phyloP scores from a whole-genome alignment of 2,797 vertebrate species.

The Macrochelys suwanniensis region DNA sequence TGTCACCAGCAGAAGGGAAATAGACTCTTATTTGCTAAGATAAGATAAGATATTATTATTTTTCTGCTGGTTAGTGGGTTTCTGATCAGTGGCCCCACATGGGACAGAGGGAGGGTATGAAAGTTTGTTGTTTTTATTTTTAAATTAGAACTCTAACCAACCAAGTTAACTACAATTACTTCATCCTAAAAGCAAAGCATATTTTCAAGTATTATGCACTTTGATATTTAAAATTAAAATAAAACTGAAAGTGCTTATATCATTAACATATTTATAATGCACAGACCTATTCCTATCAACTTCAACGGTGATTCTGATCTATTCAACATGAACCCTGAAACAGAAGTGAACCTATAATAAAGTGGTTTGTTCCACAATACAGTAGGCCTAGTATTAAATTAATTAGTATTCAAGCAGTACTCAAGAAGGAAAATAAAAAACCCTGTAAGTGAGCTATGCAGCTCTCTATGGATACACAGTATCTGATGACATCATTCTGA shows the following conservation, averaged over 20 bases:
- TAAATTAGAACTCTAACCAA: not conserved
- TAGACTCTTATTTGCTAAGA: not conserved
- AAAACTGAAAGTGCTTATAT: not conserved
- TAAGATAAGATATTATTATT: no score
- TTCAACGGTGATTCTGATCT: not conserved
- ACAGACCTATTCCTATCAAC: not conserved
- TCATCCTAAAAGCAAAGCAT: not conserved
- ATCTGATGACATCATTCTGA: conserved; percentile 41
- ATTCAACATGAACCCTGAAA: not conserved
- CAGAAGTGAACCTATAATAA: not conserved
- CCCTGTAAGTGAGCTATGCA: not conserved
- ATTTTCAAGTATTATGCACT: not conserved
- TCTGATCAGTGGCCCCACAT: not conserved
- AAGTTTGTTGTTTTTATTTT: not conserved
- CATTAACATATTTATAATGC: not conserved
- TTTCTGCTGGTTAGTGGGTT: not conserved
- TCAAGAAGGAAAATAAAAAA: not conserved
- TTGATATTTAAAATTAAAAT: not conserved
- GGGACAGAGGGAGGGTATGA: not conserved
- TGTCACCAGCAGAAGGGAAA: not conserved
- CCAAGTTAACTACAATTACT: not conserved
- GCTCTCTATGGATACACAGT: conserved; percentile 37
- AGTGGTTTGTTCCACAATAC: not conserved
- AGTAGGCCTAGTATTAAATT: not conserved
- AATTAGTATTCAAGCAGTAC: not conserved